Evolutionary conservation across 1,140 invertebrate species (phyloP).

Genomic region (Achatina immaculata): DNA sequence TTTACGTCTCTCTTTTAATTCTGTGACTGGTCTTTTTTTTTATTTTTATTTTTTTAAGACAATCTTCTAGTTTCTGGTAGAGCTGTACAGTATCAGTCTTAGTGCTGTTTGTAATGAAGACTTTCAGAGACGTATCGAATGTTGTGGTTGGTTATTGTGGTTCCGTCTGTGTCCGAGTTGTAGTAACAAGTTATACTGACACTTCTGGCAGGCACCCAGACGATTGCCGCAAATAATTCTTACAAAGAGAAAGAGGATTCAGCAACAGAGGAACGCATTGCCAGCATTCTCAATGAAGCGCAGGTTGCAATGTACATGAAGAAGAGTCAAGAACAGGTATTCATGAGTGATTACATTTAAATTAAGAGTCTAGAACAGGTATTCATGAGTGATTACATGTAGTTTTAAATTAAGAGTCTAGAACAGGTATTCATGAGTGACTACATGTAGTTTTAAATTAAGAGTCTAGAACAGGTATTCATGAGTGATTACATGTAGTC

Average conservation of each 20-base stretch:
- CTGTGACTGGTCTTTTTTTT: no score
- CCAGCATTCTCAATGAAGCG: slow-evolving; percentile 93
- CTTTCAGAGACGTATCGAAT: no score
- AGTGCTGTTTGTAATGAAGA: no score
- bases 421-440: slow-evolving; percentile 52
- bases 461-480: slow-evolving; percentile 58
- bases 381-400: not conserved
- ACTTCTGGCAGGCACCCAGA: slow-evolving; percentile 73
- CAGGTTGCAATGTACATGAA: slow-evolving; percentile 73
- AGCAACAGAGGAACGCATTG: slow-evolving; percentile 92
- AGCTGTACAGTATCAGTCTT: no score
- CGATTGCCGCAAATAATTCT: slow-evolving; percentile 41
- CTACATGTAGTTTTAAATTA: no score
- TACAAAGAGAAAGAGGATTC: slow-evolving; percentile 77
- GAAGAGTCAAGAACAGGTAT: slow-evolving; percentile 60
- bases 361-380: slow-evolving; percentile 62
- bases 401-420: no score
- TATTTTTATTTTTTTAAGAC: no score
- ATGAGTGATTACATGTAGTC: not conserved
- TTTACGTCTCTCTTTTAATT: no score
- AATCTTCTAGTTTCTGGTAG: no score
- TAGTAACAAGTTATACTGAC: not conserved
- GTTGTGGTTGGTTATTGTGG: no score
- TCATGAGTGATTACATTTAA: not conserved
- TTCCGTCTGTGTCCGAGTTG: no score